These are phyloP conservation scores for Bactericera cockerelli DNA, from an alignment of 1,140 invertebrate genomes.

Conservation along the genomic window DNA sequence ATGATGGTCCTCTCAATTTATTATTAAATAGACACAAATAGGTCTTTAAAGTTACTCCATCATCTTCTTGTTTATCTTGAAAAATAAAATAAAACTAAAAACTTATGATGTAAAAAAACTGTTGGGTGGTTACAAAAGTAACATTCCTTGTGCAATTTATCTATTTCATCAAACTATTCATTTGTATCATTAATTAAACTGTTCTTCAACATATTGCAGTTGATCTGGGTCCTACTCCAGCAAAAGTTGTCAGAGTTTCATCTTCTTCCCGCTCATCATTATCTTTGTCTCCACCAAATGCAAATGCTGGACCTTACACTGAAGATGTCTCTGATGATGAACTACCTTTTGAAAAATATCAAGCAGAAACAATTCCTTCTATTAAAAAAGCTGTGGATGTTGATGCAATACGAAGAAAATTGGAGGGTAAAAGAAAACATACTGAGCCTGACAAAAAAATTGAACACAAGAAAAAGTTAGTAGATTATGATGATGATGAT, in stretches of 20 bases:
- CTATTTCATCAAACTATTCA: no score
- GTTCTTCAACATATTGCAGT: no score
- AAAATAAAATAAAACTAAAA: no score
- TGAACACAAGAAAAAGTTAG: neutral
- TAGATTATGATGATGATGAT: neutral
- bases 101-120: no score
- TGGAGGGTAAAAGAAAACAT: neutral
- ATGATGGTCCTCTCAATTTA: no score
- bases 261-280: slow-evolving; percentile 3
- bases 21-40: no score
- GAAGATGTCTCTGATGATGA: slow-evolving; percentile 12
- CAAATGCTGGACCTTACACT: slow-evolving; percentile 18
- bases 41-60: no score
- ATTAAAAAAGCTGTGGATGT: slow-evolving; percentile 1
- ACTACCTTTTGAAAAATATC: neutral
- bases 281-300: neutral
- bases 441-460: neutral
- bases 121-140: no score
- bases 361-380: neutral
- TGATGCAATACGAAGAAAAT: slow-evolving; percentile 1
- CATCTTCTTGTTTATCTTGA: no score
- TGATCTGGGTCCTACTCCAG: neutral
- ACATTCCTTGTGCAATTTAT: no score
- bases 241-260: neutral
- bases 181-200: no score